phyloP scores from a whole-genome alignment of 2,113 vertebrate species.

The Salvator merianae region DNA sequence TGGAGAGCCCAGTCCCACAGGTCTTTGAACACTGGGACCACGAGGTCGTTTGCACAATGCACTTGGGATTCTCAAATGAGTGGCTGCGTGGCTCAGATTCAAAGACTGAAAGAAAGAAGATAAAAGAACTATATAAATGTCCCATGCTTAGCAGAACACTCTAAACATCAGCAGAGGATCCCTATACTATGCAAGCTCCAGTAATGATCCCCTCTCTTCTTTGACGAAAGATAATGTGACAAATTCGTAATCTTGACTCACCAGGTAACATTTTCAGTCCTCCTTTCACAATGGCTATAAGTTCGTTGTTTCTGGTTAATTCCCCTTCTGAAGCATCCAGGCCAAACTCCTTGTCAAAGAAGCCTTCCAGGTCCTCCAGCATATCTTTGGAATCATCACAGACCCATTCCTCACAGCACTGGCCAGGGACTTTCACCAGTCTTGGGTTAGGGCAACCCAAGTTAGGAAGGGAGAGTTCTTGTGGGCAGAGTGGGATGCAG shows the following conservation, averaged over 20 bases:
- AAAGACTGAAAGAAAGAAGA: conserved; percentile 68
- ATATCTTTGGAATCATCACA: conserved; percentile 85
- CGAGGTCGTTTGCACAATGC: conserved; percentile 93
- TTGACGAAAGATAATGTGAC: not conserved
- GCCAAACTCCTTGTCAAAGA: conserved; percentile 79
- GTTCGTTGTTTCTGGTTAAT: conserved; percentile 91
- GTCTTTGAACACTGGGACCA: conserved; percentile 98
- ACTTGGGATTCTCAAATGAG: conserved; percentile 88
- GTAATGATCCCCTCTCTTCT: not conserved
- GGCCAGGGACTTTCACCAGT: conserved; percentile 92
- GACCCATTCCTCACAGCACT: conserved; percentile 97
- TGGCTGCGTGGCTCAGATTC: conserved; percentile 78
- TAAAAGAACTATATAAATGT: conserved; percentile 4
- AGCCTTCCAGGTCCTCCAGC: conserved; percentile 74
- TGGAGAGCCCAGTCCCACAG: conserved; percentile 95
- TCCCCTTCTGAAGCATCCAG: conserved; percentile 84
- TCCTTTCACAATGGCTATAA: conserved; percentile 86
- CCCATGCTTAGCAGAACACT: not conserved
- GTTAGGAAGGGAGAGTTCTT: conserved; percentile 94
- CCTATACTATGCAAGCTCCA: not conserved
- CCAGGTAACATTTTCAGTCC: conserved; percentile 89
- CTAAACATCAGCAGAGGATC: not conserved
- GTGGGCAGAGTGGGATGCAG: conserved; percentile 93
- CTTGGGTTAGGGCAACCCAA: conserved; percentile 92
- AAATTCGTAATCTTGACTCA: conserved; percentile 70